phyloP scores from a whole-genome alignment of 2,113 vertebrate genomes.

The Microcebus tavaratra region DNA sequence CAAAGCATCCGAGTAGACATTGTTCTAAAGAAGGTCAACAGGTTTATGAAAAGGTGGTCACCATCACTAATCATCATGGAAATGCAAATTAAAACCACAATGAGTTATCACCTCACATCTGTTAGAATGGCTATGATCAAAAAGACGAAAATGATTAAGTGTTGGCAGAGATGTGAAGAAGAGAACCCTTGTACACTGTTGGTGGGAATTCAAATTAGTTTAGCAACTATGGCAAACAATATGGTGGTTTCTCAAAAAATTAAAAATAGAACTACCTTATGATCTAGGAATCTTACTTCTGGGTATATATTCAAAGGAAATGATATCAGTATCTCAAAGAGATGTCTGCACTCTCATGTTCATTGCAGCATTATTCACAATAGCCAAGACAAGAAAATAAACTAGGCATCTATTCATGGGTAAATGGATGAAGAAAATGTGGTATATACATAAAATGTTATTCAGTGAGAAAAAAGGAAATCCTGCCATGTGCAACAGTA shows the following conservation, averaged over 20 bases:
- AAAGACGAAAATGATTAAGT: too few species aligned
- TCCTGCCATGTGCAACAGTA: background rate
- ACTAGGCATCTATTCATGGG: too few species aligned
- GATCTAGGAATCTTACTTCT: background rate
- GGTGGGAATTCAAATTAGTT: background rate
- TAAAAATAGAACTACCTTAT: background rate
- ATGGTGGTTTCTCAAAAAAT: background rate
- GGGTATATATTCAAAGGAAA: background rate
- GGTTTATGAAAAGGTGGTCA: too few species aligned
- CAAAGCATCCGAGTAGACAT: too few species aligned
- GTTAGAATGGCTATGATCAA: too few species aligned
- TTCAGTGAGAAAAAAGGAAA: background rate
- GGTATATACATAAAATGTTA: background rate
- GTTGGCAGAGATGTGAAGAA: background rate
- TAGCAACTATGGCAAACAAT: background rate
- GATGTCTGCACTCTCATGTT: background rate
- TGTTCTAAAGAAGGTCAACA: too few species aligned
- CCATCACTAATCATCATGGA: too few species aligned
- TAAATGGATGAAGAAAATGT: background rate
- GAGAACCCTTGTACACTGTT: background rate
- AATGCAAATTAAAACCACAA: too few species aligned
- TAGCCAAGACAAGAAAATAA: background rate
- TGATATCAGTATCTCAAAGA: background rate
- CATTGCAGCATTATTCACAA: background rate
- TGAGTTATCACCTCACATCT: too few species aligned